phyloP scores from a whole-genome alignment of 2,113 vertebrate species.

The Lepisosteus osseus region DNA sequence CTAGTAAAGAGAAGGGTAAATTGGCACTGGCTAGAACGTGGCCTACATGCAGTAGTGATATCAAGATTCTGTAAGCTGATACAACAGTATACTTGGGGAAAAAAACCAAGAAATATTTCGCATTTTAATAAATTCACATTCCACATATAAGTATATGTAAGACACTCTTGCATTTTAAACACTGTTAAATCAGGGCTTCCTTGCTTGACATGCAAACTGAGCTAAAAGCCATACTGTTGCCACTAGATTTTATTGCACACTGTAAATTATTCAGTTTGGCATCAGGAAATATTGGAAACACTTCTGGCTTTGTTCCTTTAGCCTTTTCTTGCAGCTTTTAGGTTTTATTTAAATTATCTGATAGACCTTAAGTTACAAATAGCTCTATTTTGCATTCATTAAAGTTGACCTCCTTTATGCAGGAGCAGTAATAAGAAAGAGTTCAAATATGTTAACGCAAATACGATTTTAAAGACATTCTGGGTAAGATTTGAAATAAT shows the following conservation, averaged over 20 bases:
- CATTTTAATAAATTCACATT: too few relatives aligned
- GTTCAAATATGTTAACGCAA: background rate
- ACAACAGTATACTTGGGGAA: too few relatives aligned
- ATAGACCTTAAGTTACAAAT: background rate
- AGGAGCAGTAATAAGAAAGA: background rate
- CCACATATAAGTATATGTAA: too few relatives aligned
- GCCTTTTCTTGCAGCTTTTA: background rate
- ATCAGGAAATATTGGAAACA: background rate
- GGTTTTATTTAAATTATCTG: background rate
- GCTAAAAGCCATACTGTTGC: too few relatives aligned
- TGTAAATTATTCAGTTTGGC: too few relatives aligned
- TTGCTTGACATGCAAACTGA: too few relatives aligned
- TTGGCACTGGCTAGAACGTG: slow-evolving; percentile 25
- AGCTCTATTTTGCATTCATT: background rate
- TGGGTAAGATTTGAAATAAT: too few relatives aligned
- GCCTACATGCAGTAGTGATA: slow-evolving; percentile 4
- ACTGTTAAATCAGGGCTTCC: too few relatives aligned
- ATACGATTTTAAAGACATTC: too few relatives aligned
- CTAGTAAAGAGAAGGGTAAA: slow-evolving; percentile 21
- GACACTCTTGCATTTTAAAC: too few relatives aligned
- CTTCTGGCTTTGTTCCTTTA: background rate
- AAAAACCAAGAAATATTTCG: too few relatives aligned
- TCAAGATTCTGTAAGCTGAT: background rate
- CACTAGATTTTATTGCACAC: too few relatives aligned
- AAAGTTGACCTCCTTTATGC: background rate